Percentiles rank a stretch among this genome's conserved stretches.
phyloP scores from a whole-genome alignment of 2,113 vertebrate species.

The Trichomycterus rosablanca region DNA sequence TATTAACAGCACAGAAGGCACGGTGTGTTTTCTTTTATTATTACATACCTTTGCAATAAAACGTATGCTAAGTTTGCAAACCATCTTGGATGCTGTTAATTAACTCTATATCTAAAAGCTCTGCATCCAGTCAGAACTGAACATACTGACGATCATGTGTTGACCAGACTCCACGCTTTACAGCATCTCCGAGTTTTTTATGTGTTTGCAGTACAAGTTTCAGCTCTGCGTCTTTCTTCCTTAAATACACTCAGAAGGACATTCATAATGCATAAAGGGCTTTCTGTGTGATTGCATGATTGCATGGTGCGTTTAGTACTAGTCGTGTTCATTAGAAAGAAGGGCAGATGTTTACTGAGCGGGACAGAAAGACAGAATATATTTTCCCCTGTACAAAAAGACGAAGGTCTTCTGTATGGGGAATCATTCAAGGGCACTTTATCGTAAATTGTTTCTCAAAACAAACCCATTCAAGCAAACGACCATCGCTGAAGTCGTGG shows the following conservation, averaged over 20 bases:
- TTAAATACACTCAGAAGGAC: slow-evolving; percentile 32
- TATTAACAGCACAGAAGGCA: too few relatives aligned
- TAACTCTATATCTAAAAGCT: too few relatives aligned
- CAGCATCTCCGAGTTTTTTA: too few relatives aligned
- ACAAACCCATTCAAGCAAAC: slow-evolving; percentile 22
- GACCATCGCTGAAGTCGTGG: slow-evolving; percentile 1
- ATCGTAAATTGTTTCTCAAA: slow-evolving; percentile 24
- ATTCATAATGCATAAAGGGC: slow-evolving; percentile 50
- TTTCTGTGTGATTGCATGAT: slow-evolving; percentile 19
- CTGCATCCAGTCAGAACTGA: too few relatives aligned
- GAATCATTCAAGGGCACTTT: slow-evolving; percentile 21
- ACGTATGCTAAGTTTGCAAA: too few relatives aligned
- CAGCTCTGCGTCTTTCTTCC: slow-evolving; percentile 28
- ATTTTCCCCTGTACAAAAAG: slow-evolving; percentile 19
- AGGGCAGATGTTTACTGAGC: slow-evolving; percentile 36
- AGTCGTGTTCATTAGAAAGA: slow-evolving; percentile 31
- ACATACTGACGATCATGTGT: too few relatives aligned
- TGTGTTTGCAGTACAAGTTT: slow-evolving; percentile 39
- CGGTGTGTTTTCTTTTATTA: too few relatives aligned
- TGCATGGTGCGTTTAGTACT: slow-evolving; percentile 34
- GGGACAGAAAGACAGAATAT: slow-evolving; percentile 29
- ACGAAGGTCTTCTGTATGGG: slow-evolving; percentile 24
- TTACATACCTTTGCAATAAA: too few relatives aligned
- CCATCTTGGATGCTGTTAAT: too few relatives aligned
- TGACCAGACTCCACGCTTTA: too few relatives aligned